Conservation (phyloP, 2,888 invertebrate species). For the Ennomos quercinarius region DNA sequence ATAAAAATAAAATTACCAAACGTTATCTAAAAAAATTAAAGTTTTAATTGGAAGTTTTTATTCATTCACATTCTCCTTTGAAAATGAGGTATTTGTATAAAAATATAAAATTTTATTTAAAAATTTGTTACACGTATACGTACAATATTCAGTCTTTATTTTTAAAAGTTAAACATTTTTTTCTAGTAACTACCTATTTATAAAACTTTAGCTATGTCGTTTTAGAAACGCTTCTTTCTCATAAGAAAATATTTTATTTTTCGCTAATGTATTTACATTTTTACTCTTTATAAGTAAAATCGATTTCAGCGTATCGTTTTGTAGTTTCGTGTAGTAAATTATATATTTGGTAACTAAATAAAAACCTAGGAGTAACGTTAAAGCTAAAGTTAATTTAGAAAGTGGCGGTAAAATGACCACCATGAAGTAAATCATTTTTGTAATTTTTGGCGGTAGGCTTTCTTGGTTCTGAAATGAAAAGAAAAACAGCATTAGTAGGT, state of each 20-base stretch:
- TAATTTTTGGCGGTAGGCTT: slow-evolving; percentile 81
- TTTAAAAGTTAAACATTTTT: slow-evolving; percentile 12
- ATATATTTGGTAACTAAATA: slow-evolving; percentile 65
- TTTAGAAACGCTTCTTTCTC: slow-evolving; percentile 70
- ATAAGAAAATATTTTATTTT: slow-evolving; percentile 65
- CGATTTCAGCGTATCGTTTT: slow-evolving; percentile 57
- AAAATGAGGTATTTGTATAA: too few species aligned
- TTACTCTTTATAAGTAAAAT: slow-evolving; percentile 64
- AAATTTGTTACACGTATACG: slow-evolving; percentile 18
- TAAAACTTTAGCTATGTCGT: slow-evolving; percentile 41
- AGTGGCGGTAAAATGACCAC: slow-evolving; percentile 80
- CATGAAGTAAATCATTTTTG: slow-evolving; percentile 76
- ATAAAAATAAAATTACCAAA: too few species aligned
- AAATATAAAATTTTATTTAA: background rate
- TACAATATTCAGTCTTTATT: slow-evolving; percentile 45
- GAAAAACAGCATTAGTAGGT: too few species aligned
- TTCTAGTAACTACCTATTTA: background rate
- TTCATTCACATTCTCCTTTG: too few species aligned
- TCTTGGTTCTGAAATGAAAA: slow-evolving; percentile 83
- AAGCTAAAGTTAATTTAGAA: slow-evolving; percentile 60
- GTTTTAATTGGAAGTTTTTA: too few species aligned
- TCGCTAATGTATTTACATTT: slow-evolving; percentile 57
- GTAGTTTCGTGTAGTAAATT: slow-evolving; percentile 50
- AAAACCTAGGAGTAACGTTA: slow-evolving; percentile 58
- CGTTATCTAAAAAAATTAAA: too few species aligned